Conservation (phyloP, 2,113 vertebrate genomes). For the Cathartes aura region DNA sequence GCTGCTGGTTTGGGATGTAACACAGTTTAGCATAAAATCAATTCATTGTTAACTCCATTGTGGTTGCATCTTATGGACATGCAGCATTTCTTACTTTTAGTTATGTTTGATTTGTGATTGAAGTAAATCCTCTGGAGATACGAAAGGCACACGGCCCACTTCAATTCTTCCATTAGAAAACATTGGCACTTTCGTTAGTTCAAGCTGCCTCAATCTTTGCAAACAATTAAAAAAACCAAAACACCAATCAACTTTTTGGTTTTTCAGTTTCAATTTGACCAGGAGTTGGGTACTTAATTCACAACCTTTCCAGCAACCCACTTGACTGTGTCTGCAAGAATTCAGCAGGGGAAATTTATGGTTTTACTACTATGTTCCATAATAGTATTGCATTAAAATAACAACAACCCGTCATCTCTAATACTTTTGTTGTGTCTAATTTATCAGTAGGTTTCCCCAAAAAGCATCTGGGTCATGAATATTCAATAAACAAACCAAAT, state of each 20-base stretch:
- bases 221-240: background rate
- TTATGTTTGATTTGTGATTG: background rate
- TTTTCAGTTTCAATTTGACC: background rate
- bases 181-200: background rate
- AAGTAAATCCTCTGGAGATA: background rate
- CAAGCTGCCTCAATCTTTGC: background rate
- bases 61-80: conserved; percentile 14
- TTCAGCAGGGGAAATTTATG: background rate
- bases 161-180: background rate
- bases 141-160: background rate
- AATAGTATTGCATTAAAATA: background rate
- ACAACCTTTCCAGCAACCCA: background rate
- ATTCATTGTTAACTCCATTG: conserved; percentile 43
- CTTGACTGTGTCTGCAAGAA: background rate
- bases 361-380: background rate
- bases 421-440: background rate
- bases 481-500: background rate
- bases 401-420: background rate
- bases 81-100: conserved; percentile 18
- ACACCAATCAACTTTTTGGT: background rate
- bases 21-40: conserved; percentile 57
- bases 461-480: background rate
- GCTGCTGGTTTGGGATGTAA: conserved; percentile 18
- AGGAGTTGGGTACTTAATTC: background rate
- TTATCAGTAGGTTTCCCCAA: background rate